Evolutionary conservation across 1,140 invertebrate genomes (phyloP), one percentile per base, ranked within the genome.

Genomic region (Leptinotarsa lineolata): DNA sequence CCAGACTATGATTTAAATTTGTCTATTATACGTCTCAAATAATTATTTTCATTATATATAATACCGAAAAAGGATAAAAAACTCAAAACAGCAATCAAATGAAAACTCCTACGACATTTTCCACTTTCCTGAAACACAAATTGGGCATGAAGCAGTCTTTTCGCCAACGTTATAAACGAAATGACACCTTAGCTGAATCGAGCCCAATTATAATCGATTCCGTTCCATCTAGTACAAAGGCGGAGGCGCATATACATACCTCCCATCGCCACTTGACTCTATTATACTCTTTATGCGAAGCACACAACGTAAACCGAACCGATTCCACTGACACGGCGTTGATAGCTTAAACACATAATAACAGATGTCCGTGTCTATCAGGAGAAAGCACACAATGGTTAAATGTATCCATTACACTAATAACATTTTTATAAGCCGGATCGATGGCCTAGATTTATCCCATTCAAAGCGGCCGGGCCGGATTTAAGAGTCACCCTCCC

Each of bases 361-460:
- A 73, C 72, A 76, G 67, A 76, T 76, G 74, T 76, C 72, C 70
- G 61, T 76, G 69, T 60, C 68, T 67, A 68, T 68, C 67, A 54
- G 59, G 69, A 69, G 70, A 60, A 67, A 70, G 72, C 64, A 66
- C 64, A 66, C 64, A 66, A 66, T 66, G 64, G 22, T 44, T 66
- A 66, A 76, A 76, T 68, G 74, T 76, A 76, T 73, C 74, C 74
- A 76, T 76, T 76, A 76, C 74, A 69, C 65, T 76, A 76, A 76
- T 76, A 76, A 76, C 74, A 76, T 76, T 76, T 75, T 76, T 76
- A 73, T 73, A 76, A 76, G 48, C 68, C 74, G 16, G 74, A 76
- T 76, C 74, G 74, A 76, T 76, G 74, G 68, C 74, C 74, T 68
- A 76, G 72, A 70, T 76, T 73, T 73, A 73, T 76, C 72, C 72